Conservation (phyloP, 2,888 invertebrate genomes). For the Labia minor region DNA sequence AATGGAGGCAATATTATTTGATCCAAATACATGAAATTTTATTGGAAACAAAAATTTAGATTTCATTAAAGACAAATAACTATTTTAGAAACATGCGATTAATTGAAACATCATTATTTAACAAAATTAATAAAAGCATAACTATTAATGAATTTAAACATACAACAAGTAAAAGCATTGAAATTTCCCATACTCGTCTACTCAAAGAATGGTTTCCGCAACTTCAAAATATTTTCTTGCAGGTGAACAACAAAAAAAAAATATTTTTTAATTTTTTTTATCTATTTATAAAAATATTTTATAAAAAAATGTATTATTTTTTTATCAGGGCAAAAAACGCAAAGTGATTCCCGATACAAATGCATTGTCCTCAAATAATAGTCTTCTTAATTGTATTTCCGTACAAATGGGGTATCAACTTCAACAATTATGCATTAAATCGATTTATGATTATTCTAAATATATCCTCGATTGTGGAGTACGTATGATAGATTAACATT, state of each 20-base stretch:
- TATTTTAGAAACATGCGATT: slow-evolving; percentile 47
- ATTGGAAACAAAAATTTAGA: too few relatives aligned
- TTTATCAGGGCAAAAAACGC: slow-evolving; percentile 50
- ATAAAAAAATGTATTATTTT: slow-evolving; percentile 20
- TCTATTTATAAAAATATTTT: not conserved
- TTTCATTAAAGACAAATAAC: too few relatives aligned
- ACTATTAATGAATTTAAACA: slow-evolving; percentile 54
- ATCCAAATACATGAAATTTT: too few relatives aligned
- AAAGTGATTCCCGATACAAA: slow-evolving; percentile 55
- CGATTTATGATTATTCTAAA: slow-evolving; percentile 64
- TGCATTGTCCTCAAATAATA: slow-evolving; percentile 52
- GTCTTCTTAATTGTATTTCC: slow-evolving; percentile 75
- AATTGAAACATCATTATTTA: slow-evolving; percentile 48
- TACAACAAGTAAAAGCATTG: slow-evolving; percentile 48
- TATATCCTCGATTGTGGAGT: slow-evolving; percentile 69
- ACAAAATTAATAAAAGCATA: slow-evolving; percentile 50
- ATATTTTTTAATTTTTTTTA: not conserved
- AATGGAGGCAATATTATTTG: too few relatives aligned
- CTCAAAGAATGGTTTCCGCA: slow-evolving; percentile 53
- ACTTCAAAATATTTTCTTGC: slow-evolving; percentile 50
- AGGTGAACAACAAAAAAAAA: slow-evolving; percentile 36
- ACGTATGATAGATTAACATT: slow-evolving; percentile 31
- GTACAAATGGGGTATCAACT: slow-evolving; percentile 81
- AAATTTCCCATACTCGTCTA: slow-evolving; percentile 54
- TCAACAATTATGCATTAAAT: slow-evolving; percentile 67